Conservation (phyloP, 2,797 vertebrate genomes). For the Amazona ochrocephala region DNA sequence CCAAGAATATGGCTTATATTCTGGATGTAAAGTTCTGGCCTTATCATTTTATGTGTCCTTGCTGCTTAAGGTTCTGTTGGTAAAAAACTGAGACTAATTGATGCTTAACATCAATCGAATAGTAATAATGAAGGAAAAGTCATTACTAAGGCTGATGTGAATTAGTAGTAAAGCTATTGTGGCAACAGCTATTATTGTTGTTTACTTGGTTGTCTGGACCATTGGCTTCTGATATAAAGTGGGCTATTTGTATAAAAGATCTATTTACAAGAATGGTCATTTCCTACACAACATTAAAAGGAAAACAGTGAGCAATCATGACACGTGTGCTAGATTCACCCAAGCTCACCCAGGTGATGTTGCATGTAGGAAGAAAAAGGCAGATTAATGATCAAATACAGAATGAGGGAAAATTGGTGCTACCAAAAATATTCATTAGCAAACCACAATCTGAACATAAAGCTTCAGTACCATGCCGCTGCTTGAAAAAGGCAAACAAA, state of each 20-base stretch:
- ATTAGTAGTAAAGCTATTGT: conserved; percentile 51
- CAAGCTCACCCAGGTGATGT: neutral
- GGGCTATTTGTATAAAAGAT: conserved; percentile 36
- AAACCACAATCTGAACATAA: neutral
- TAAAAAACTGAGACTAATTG: neutral
- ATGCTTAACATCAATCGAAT: conserved; percentile 42
- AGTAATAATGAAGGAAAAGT: conserved; percentile 38
- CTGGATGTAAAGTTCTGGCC: neutral
- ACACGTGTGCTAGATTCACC: neutral
- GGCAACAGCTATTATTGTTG: conserved; percentile 49
- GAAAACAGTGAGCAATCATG: neutral
- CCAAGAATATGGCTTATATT: neutral
- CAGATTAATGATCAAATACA: neutral
- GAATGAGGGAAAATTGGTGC: neutral
- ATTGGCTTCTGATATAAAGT: conserved; percentile 57
- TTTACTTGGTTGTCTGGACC: conserved; percentile 52
- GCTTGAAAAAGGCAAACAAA: neutral
- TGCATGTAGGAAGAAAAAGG: neutral
- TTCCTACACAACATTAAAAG: neutral
- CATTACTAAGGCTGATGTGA: conserved; percentile 40
- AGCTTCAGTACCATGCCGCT: neutral
- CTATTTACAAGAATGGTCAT: conserved; percentile 21
- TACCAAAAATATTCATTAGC: neutral
- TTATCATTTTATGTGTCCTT: neutral
- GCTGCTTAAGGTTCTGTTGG: neutral